These are phyloP conservation scores for Cottoperca gobio DNA, from an alignment of 2,797 vertebrate species.

Conservation along the genomic window DNA sequence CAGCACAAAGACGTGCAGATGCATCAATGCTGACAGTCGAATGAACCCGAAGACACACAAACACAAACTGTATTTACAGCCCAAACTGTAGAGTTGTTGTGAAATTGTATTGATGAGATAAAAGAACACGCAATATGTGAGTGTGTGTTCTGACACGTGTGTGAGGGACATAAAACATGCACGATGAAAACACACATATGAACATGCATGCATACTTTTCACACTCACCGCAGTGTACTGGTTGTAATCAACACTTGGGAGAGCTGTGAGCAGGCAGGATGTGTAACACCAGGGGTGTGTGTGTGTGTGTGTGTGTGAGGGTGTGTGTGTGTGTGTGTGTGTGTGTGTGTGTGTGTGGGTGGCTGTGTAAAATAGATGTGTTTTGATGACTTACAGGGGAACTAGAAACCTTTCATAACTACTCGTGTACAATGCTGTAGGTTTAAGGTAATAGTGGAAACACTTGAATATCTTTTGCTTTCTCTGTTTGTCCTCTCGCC, in stretches of 20 bases:
- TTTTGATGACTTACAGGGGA: slow-evolving; percentile 47
- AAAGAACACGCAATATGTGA: neutral
- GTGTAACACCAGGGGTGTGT: slow-evolving; percentile 69
- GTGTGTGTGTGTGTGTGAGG: slow-evolving; percentile 10
- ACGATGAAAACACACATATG: slow-evolving; percentile 17
- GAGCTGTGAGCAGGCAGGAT: slow-evolving; percentile 64
- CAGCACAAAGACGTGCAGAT: neutral
- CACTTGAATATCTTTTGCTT: neutral
- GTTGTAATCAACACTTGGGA: slow-evolving; percentile 76
- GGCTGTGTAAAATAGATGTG: slow-evolving; percentile 8
- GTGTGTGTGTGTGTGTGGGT: slow-evolving; percentile 22
- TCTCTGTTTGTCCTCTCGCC: neutral
- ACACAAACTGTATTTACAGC: slow-evolving; percentile 5
- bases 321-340: slow-evolving; percentile 18
- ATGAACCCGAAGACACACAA: neutral
- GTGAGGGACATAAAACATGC: neutral
- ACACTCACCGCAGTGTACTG: slow-evolving; percentile 55
- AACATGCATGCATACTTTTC: slow-evolving; percentile 12
- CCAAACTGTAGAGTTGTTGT: neutral
- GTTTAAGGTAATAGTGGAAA: too few species aligned
- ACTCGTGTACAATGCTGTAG: too few species aligned
- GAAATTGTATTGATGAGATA: neutral
- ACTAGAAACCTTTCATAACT: slow-evolving; percentile 6
- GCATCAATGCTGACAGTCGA: too few species aligned
- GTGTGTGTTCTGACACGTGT: neutral